Evolutionary conservation across 2,113 vertebrate species (phyloP), one percentile per base, ranked within the genome.

Genomic region (Muntiacus reevesi): DNA sequence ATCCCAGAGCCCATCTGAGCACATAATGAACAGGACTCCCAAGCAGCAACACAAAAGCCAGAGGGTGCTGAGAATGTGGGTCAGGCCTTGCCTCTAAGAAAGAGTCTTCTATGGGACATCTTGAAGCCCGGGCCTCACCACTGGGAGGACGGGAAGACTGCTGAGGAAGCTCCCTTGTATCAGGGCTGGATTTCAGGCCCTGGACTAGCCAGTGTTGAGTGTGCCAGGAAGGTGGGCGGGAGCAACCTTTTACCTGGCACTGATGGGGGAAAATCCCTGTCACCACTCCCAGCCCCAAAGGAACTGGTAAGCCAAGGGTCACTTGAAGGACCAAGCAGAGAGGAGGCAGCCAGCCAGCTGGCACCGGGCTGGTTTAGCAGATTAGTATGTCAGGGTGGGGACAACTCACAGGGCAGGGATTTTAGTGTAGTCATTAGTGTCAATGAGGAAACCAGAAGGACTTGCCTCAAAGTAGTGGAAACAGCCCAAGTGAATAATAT

Each of bases 401-500:
- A 83, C 16, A 85, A 76, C 83, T 89, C 71, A 86, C 55, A 87
- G 92, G 89, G 67, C 27, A 91, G 55, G 94, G 62, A 78, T 92
- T 96, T 98, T 97, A 98, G 93, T 84, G 43, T 50, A 60, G 93
- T 97, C 94, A 94, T 97, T 97, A 97, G 87, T 74, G 76, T 95
- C 91, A 92, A 62, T 67, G 92, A 93, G 71, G 89, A 97, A 97
- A 95, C 64, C 97, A 89, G 94, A 96, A 98, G 71, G 97, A 97
- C 94, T 96, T 97, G 96, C 96, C 60, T 98, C 95, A 11, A 94
- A 98, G 96, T 96, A 95, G 97, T 87, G 96, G 95, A 96, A 97
- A 95, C 98, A 97, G 98, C 98, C 94, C 96, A 95, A 98, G 94
- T 94, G 97, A 98, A 98, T 76, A 95, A 95, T 57, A 98, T 97